A percentile compares a stretch with the other conserved stretches of the same genome.
phyloP scores from a whole-genome alignment of 2,888 invertebrate species.

The Tortrix viridana region DNA sequence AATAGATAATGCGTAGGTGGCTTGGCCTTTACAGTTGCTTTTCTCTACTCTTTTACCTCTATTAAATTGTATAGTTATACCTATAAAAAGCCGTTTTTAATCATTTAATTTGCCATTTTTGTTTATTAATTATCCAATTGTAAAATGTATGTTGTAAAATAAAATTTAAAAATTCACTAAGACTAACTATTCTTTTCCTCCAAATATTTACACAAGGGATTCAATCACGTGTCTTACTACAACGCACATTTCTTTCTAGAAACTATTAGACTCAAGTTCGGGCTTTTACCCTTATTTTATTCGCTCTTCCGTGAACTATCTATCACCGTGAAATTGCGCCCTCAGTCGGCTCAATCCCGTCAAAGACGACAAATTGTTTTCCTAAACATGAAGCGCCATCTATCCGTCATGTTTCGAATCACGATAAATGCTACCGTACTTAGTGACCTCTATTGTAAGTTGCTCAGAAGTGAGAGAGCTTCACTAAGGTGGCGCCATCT shows the following conservation, averaged over 20 bases:
- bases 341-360: not conserved
- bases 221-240: conserved; percentile 5
- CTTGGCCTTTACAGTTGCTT: too few relatives aligned
- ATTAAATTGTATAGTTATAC: too few relatives aligned
- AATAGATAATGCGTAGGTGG: too few relatives aligned
- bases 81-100: too few relatives aligned
- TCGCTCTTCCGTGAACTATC: conserved; percentile 7
- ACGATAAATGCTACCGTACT: not conserved
- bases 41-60: too few relatives aligned
- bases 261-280: not conserved
- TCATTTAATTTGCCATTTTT: too few relatives aligned
- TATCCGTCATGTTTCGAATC: not conserved
- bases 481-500: conserved; percentile 9
- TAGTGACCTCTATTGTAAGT: not conserved
- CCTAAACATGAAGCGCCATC: conserved; percentile 18
- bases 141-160: too few relatives aligned
- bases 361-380: not conserved
- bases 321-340: conserved; percentile 9
- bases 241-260: conserved; percentile 13
- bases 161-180: too few relatives aligned
- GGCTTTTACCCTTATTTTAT: conserved; percentile 8
- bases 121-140: too few relatives aligned
- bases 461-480: not conserved
- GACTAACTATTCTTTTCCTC: too few relatives aligned
- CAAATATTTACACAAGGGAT: not conserved